A percentile compares a stretch with the other conserved stretches of the same genome.
Evolutionary conservation across 2,797 vertebrate genomes (phyloP).

Genomic region (Myotis pilosus): DNA sequence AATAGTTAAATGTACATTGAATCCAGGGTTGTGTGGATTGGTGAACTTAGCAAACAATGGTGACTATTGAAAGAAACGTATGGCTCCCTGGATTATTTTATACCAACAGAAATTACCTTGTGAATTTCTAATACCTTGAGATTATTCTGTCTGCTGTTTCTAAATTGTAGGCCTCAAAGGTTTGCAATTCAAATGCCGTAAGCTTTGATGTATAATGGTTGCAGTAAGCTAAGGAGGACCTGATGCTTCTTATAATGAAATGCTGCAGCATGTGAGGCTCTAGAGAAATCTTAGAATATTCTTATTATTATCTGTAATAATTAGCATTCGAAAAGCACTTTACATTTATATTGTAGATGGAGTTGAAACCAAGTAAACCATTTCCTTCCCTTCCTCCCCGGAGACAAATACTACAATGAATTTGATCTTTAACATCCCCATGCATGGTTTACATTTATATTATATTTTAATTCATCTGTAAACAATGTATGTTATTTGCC

Average conservation of each 20-base stretch:
- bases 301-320: neutral
- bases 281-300: neutral
- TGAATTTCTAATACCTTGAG: neutral
- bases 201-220: neutral
- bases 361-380: neutral
- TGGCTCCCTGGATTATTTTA: neutral
- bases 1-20: neutral
- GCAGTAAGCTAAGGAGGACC: neutral
- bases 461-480: neutral
- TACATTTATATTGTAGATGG: neutral
- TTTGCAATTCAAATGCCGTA: neutral
- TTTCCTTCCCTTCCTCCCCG: neutral
- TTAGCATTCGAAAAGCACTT: neutral
- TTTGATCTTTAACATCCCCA: neutral
- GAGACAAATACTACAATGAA: neutral
- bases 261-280: neutral
- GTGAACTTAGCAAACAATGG: neutral
- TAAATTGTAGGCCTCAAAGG: neutral
- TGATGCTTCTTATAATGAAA: neutral
- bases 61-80: too few relatives aligned
- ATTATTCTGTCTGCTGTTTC: neutral
- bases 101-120: neutral
- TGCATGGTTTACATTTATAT: neutral
- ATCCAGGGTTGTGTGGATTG: neutral
- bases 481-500: neutral